Evolutionary conservation across 2,113 vertebrate species (phyloP), one percentile per base, ranked within the genome.

Genomic region (Pogona vitticeps): DNA sequence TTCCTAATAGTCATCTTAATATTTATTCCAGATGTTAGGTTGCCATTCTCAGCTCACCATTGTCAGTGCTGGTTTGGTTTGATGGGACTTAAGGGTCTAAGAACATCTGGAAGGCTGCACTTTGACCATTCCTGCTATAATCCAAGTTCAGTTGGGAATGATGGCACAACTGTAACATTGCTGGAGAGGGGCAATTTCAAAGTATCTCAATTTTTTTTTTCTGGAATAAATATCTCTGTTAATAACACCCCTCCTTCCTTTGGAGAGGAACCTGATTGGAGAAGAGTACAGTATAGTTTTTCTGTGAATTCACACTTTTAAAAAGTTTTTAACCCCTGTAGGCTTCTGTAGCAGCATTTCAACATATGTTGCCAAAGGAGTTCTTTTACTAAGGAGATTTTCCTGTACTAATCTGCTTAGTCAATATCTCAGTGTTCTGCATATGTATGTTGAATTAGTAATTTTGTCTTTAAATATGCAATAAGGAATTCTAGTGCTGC

Each of bases 341-440:
- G 87, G 83, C 75, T 81, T 94, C 86, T 91, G 59, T 8, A 90
- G 84, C 88, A 91, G 82, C 88, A 92, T 90, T 91, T 95, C 10
- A 1, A 83, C 78, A 18, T 81, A 94, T 93, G 67, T 95, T 92
- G 83, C 82, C 63, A 42, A 90, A 78, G 92, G 85, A 91, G 89
- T 94, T 93, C 88, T 93, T 90, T 91, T 86, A 88, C 90, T 95
- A 93, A 92, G 88, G 88, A 82, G 87, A 88, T 90, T 94, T 81
- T 90, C 82, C 88, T 82, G 70, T 87, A 85, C 28, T 95, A 91
- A 94, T 94, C 85, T 94, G 14, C 33, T 94, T 94, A 94, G 90
- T 90, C 88, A 88, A 76, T 85, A 92, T 86, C 84, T 92, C 80
- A 71, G 52, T 4, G 58, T 94, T 91, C 88, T 93, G 90, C 90